phyloP scores from a whole-genome alignment of 2,888 invertebrate genomes.

The Callosobruchus maculatus region DNA sequence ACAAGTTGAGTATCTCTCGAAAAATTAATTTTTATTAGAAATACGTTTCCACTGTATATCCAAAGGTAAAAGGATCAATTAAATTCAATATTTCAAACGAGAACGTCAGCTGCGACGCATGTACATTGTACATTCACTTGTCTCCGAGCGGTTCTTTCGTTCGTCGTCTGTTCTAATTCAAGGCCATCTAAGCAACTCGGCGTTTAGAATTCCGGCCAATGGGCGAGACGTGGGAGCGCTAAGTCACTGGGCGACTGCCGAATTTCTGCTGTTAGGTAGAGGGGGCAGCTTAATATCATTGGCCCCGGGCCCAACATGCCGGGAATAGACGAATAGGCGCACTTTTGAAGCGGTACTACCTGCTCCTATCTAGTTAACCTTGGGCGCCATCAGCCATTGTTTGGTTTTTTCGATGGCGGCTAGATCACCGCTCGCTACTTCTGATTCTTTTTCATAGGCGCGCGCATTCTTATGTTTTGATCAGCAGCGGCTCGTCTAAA shows the following conservation, averaged over 20 bases:
- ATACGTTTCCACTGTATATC: background rate
- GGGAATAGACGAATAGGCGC: background rate
- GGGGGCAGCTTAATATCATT: background rate
- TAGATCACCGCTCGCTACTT: background rate
- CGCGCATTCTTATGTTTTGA: background rate
- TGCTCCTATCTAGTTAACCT: background rate
- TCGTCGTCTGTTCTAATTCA: conserved; percentile 34
- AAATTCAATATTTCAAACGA: background rate
- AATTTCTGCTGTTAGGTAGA: background rate
- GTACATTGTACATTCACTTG: background rate
- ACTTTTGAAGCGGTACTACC: background rate
- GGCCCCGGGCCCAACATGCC: background rate
- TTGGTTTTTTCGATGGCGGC: background rate
- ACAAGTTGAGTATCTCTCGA: background rate
- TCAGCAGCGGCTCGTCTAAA: no score
- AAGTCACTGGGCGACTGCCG: background rate
- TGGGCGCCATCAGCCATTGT: background rate
- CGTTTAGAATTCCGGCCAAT: conserved; percentile 28
- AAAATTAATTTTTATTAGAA: background rate
- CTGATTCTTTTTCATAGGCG: background rate
- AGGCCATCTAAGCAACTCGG: conserved; percentile 31
- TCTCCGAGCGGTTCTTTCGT: conserved; percentile 22
- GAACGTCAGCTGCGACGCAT: background rate
- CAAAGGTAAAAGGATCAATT: background rate
- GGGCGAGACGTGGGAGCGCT: conserved; percentile 1